These are phyloP conservation scores for Buteo buteo DNA, from an alignment of 2,113 vertebrate species.

Conservation along the genomic window DNA sequence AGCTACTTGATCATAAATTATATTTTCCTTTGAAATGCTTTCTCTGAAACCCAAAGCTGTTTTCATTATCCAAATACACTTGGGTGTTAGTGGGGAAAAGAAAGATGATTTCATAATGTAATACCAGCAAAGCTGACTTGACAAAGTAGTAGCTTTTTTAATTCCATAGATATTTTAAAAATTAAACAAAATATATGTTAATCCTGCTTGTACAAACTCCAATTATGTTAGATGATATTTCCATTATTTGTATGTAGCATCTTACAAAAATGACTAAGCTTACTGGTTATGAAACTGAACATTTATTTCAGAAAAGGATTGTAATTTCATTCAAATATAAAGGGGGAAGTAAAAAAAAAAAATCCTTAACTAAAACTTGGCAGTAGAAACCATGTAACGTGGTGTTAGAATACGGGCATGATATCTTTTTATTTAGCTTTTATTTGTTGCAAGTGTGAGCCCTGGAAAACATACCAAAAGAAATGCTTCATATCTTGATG, in stretches of 20 bases:
- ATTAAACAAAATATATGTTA: not conserved
- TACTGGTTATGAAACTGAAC: not conserved
- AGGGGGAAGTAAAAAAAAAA: not conserved
- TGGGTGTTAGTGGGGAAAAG: not conserved
- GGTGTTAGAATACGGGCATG: not conserved
- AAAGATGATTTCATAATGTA: not conserved
- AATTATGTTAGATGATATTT: not conserved
- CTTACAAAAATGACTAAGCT: not conserved
- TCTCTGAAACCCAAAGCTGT: not conserved
- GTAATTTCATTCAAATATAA: not conserved
- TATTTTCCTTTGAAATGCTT: not conserved
- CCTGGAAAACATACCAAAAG: not conserved
- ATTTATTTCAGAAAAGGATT: not conserved
- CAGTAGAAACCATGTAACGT: not conserved
- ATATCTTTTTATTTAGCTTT: not conserved
- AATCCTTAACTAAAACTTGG: not conserved
- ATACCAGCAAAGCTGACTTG: not conserved
- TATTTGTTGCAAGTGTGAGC: not conserved
- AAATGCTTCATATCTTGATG: not conserved
- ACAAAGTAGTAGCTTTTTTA: not conserved
- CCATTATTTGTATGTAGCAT: not conserved
- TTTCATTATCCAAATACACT: not conserved
- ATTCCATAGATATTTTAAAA: not conserved
- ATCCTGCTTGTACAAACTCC: not conserved
- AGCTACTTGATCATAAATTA: conserved; percentile 11